Conservation (phyloP, 1,140 invertebrate species). For the Aphis gossypii region DNA sequence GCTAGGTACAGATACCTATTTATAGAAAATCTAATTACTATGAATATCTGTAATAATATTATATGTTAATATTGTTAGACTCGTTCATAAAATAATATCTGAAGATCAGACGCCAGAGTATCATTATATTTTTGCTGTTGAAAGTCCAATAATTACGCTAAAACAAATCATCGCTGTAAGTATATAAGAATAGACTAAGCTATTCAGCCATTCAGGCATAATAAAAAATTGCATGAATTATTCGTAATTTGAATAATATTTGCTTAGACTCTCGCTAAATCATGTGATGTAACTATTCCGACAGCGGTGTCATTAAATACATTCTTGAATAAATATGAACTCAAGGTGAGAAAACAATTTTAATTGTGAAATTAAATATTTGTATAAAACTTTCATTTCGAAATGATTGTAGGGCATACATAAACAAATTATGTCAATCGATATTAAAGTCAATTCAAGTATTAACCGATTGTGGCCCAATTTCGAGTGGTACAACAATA, state of each 20-base stretch:
- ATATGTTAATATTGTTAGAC: neutral
- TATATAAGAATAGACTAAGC: neutral
- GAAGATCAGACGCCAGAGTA: neutral
- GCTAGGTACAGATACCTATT: neutral
- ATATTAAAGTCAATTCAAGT: neutral
- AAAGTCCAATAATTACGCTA: constrained; percentile 25
- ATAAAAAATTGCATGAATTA: neutral
- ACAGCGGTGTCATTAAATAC: neutral
- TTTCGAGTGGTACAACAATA: constrained; percentile 13
- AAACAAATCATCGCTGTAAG: constrained; percentile 1
- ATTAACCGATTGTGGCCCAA: neutral
- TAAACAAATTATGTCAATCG: neutral
- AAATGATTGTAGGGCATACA: neutral
- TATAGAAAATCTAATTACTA: neutral
- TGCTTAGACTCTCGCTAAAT: neutral
- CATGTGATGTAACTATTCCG: neutral
- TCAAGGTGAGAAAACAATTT: neutral
- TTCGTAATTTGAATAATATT: neutral
- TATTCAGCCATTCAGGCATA: neutral
- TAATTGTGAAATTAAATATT: neutral
- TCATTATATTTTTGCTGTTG: neutral
- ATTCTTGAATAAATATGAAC: neutral
- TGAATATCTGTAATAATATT: neutral
- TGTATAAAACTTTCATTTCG: neutral
- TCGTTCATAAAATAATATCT: neutral